Base-by-base conservation (phyloP, 2,888 invertebrate genomes). In the Augiades crinisus region DNA sequence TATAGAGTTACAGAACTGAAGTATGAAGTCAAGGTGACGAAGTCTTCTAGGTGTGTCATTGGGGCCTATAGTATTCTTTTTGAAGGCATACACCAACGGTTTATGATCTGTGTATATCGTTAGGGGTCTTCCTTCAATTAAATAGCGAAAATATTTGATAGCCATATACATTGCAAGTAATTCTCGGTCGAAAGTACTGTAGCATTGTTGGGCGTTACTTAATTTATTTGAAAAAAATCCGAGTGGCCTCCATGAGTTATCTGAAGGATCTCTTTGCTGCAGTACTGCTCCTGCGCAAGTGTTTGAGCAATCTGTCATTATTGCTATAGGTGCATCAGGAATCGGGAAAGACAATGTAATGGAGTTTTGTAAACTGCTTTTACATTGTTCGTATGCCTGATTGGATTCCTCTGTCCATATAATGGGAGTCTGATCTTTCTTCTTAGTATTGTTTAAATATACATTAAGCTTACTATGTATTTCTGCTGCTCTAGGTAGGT, bases 401-500 rank as follows among this genome's bases (percentile, higher is more conserved):
- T 7, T 10, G n/a, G 24, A 24, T 16, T 45, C 40, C 2, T 37
- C 13, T 12, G 36, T n/a, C 37, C 44, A 51, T 59, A 55, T 41
- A 52, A 60, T 34, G 10, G 10, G 12, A 21, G 34, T 34, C 8
- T 45, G 31, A 13, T 45, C 45, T 24, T 34, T 45, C 10, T 41
- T 41, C 3, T 41, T 52, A 0, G 45, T 17, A 4, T 60, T 63
- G 8, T 46, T 17, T 14, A 67, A 53, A 4, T 60, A 37, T 1
- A 53, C 24, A 34, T 64, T 60, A 1, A 72, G 60, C 3, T 66
- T 66, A 0, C 64, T 60, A 51, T 70, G 71, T 1, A 54, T 40
- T 31, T 58, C 17, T 0, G 75, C 71, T 6, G 70, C 65, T 1
- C 64, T 45, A 2, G 61, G 64, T 3, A 74, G 59, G 50, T 62